phyloP scores from a whole-genome alignment of 2,797 vertebrate species.

The Muraenolepis orangiensis region DNA sequence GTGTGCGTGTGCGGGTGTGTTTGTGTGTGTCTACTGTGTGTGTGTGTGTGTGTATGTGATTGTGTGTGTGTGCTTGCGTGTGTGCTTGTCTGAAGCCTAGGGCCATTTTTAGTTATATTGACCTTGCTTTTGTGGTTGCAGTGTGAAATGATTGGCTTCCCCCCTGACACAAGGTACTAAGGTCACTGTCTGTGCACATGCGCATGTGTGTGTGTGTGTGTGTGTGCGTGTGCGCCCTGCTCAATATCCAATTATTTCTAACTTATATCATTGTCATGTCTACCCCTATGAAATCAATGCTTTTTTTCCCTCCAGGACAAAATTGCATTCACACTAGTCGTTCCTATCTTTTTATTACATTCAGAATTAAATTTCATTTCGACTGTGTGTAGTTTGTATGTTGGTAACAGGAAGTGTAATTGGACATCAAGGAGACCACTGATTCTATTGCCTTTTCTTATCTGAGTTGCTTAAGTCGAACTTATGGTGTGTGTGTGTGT shows the following conservation, averaged over 20 bases:
- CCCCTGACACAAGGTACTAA: not conserved
- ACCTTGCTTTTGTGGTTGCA: too few relatives aligned
- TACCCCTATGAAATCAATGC: too few relatives aligned
- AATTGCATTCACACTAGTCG: not conserved
- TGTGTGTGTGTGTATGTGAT: conserved; percentile 10
- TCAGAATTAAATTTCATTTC: too few relatives aligned
- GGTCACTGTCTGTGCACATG: not conserved
- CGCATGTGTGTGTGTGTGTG: not conserved
- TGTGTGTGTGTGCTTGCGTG: conserved; percentile 8
- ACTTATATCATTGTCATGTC: too few relatives aligned
- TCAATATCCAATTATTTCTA: too few relatives aligned
- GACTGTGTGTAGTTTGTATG: too few relatives aligned
- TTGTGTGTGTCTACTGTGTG: not conserved
- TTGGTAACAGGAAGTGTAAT: too few relatives aligned
- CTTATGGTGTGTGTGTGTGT: not conserved
- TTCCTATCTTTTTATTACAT: not conserved
- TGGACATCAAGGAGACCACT: too few relatives aligned
- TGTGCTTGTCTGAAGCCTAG: not conserved
- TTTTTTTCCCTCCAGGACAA: not conserved
- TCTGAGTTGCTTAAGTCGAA: too few relatives aligned
- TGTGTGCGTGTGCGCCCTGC: too few relatives aligned
- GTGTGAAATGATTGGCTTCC: not conserved
- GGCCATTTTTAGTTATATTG: not conserved
- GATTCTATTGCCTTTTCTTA: too few relatives aligned
- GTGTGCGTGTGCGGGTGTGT: conserved; percentile 27